Base-by-base conservation (phyloP, 2,888 invertebrate genomes). In the Drosophila kanekoi region DNA sequence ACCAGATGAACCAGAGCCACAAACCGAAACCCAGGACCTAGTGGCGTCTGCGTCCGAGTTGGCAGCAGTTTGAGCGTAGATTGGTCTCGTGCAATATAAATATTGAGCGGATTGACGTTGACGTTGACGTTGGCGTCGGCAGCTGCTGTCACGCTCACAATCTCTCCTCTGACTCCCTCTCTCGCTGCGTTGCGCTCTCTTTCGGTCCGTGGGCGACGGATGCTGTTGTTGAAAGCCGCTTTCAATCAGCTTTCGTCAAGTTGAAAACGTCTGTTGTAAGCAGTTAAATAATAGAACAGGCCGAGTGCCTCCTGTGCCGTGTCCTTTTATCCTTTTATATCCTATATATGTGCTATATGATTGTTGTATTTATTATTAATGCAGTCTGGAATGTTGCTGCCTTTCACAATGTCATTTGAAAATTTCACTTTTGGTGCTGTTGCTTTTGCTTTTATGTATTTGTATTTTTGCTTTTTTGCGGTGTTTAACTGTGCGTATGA, bases 231-330 rank as follows among this genome's bases (percentile, higher is more conserved):
- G 82, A 89, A 87, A 76, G 82, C 71, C 74, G 77, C 77, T 87
- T 90, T 86, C 86, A 86, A 84, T 75, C 74, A 65, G 69, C 71
- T 86, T 81, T 84, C 83, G 83, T 84, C 72, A 77, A 65, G 83
- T 84, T 82, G 81, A 82, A 82, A 54, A 65, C 51, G 62, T 60
- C 33, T 63, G 84, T 82, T 86, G 86, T 86, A 86, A 79, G 86
- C 86, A 84, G 83, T 84, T 84, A 84, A 84, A 84, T 84, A 84
- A 84, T 84, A 84, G 77, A 84, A 77, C 71, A 84, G 83, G 64
- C 77, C 62, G 54, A 66, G 53, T 45, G 47, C 28, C 59, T 67
- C 52, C 57, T 59, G 65, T 69, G 64, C 62, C 64, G 53, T 49
- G 43, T 66, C 44, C 61, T 69, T 61, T 32, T 64, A 61, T 75